A percentile compares a stretch with the other conserved stretches of the same genome.
Conservation (phyloP, 2,888 invertebrate genomes). For the Drosophila mimica region DNA sequence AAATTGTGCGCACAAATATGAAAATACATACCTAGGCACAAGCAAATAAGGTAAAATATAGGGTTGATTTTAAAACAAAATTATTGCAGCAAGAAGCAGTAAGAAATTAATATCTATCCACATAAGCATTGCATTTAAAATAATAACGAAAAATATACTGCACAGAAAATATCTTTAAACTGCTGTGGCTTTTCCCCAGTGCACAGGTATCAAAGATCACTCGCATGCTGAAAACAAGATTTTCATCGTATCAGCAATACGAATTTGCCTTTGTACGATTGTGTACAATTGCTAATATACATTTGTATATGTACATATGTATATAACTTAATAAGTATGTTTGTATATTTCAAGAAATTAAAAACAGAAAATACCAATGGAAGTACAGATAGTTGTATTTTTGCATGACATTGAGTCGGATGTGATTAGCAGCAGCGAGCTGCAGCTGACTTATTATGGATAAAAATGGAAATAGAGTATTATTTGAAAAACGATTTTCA, state of each 20-base stretch:
- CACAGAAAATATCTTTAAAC: neutral
- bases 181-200: neutral
- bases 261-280: neutral
- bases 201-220: neutral
- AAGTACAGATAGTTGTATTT: constrained; percentile 7
- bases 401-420: constrained; percentile 5
- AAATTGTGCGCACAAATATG: neutral
- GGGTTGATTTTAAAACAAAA: neutral
- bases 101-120: neutral
- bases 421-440: constrained; percentile 1
- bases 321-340: no score
- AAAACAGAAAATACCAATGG: neutral
- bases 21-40: neutral
- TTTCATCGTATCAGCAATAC: constrained; percentile 24
- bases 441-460: neutral
- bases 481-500: constrained; percentile 9
- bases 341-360: constrained; percentile 20
- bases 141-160: neutral
- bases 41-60: neutral
- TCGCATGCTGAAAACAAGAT: constrained; percentile 37
- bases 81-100: neutral
- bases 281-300: neutral
- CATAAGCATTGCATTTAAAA: neutral
- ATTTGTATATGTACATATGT: no score
- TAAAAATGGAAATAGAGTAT: constrained; percentile 14